Percentiles rank a stretch among this genome's conserved stretches.
Conservation (phyloP, 1,140 invertebrate genomes). For the Heliconius hewitsoni region DNA sequence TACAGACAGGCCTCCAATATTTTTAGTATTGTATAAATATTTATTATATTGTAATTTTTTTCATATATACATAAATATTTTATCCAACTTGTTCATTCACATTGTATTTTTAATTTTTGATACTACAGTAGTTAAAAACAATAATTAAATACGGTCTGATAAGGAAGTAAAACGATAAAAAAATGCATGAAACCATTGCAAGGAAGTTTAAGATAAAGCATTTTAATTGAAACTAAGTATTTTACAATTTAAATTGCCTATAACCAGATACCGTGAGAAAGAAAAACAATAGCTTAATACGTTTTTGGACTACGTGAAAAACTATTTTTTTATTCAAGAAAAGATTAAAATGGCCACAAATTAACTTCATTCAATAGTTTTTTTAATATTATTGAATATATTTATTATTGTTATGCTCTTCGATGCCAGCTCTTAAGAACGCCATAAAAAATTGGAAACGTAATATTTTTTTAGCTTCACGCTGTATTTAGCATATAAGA, state of each 20-base stretch:
- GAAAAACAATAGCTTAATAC: background rate
- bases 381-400: background rate
- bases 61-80: background rate
- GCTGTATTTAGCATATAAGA: too few relatives aligned
- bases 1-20: too few relatives aligned
- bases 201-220: conserved; percentile 26
- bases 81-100: background rate
- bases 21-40: too few relatives aligned
- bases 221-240: conserved; percentile 26
- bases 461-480: too few relatives aligned
- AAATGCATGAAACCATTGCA: conserved; percentile 27
- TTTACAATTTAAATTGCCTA: conserved; percentile 22
- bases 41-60: too few relatives aligned
- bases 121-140: background rate
- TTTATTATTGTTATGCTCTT: too few relatives aligned
- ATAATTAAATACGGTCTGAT: conserved; percentile 8
- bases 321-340: background rate
- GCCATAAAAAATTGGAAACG: too few relatives aligned
- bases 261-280: conserved; percentile 19
- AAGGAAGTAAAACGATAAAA: conserved; percentile 6
- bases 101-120: background rate
- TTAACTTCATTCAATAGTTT: background rate
- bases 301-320: background rate
- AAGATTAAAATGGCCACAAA: background rate
- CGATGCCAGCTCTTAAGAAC: too few relatives aligned